Evolutionary conservation across 2,888 invertebrate genomes (phyloP).

Genomic region (Dryococelus australis): DNA sequence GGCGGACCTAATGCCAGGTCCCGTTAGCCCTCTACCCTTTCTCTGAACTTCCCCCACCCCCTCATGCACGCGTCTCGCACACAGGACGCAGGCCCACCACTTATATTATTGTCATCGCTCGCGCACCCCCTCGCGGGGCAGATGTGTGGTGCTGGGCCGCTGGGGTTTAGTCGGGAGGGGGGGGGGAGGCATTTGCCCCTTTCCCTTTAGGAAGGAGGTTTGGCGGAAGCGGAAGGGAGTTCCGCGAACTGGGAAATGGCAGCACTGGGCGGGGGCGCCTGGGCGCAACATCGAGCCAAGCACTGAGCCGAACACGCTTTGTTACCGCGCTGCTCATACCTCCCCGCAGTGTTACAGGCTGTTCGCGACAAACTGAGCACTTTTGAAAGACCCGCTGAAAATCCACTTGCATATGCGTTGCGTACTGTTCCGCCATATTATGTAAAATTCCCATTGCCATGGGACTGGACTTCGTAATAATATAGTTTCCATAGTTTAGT

Average conservation of each 20-base stretch:
- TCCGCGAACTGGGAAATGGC: neutral
- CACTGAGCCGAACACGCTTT: neutral
- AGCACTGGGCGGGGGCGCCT: neutral
- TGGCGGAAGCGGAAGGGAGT: slow-evolving; percentile 7
- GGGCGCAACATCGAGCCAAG: neutral
- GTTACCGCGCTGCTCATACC: no score
- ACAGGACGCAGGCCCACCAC: slow-evolving; percentile 7
- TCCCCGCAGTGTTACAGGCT: no score
- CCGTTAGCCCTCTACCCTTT: slow-evolving; percentile 5
- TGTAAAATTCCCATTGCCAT: no score
- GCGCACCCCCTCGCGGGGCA: neutral
- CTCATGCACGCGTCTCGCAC: no score
- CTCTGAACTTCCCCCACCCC: neutral
- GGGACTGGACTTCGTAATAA: no score
- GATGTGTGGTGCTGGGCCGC: neutral
- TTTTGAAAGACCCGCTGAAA: no score
- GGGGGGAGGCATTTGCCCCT: neutral
- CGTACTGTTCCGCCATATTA: no score
- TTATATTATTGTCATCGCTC: slow-evolving; percentile 4
- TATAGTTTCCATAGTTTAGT: no score
- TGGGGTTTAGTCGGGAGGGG: neutral
- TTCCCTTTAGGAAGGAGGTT: neutral
- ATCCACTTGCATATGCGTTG: no score
- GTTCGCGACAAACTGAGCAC: no score
- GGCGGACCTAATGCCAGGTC: neutral